These are phyloP conservation scores for Labrus mixtus DNA, from an alignment of 2,113 vertebrate genomes.

Conservation along the genomic window DNA sequence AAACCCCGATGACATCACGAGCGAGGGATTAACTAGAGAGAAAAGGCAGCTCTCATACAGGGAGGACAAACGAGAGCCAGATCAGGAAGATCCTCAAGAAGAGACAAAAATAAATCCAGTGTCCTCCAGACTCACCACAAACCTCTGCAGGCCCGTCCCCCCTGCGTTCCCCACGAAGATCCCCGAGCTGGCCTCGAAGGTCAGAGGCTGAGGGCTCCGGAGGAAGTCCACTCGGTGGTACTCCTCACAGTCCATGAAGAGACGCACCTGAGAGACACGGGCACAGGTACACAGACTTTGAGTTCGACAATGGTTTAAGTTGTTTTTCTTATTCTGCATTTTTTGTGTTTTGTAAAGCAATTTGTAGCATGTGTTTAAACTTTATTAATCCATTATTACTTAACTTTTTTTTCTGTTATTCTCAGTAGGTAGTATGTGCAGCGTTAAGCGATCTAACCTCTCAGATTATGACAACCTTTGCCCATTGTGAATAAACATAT, in stretches of 20 bases:
- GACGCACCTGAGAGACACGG: slow-evolving; percentile 72
- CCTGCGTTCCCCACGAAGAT: slow-evolving; percentile 96
- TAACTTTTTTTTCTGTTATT: no score
- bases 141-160: slow-evolving; percentile 88
- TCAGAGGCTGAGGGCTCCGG: slow-evolving; percentile 83
- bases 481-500: no score
- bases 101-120: background rate
- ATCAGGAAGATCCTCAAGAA: background rate
- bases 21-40: background rate
- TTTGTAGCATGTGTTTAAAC: no score
- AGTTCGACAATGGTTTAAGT: background rate
- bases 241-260: slow-evolving; percentile 94
- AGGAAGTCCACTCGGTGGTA: slow-evolving; percentile 85
- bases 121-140: slow-evolving; percentile 87
- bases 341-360: no score
- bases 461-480: no score
- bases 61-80: background rate
- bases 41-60: background rate
- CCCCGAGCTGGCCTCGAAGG: slow-evolving; percentile 90
- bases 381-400: no score
- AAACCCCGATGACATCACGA: background rate
- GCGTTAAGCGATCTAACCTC: no score
- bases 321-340: no score
- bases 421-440: no score
- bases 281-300: background rate